These are phyloP conservation scores for Balanococcus diminutus DNA, from an alignment of 2,888 invertebrate species.

Conservation along the genomic window DNA sequence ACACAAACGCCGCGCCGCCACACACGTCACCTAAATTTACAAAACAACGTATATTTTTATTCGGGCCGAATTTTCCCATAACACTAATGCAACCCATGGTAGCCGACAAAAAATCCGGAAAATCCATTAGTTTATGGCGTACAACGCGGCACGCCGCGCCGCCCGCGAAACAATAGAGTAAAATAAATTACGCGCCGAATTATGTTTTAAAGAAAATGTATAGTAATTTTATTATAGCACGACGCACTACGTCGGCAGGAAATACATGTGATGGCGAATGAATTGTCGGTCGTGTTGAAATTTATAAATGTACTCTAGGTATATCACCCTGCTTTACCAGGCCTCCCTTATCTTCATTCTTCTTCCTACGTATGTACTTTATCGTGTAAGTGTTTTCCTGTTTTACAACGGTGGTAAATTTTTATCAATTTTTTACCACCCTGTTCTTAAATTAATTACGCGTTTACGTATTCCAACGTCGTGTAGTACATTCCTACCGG, in stretches of 20 bases:
- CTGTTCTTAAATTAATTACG: neutral
- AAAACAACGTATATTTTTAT: neutral
- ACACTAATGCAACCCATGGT: neutral
- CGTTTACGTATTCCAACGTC: neutral
- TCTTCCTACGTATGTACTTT: neutral
- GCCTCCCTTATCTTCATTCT: neutral
- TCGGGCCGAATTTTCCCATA: neutral
- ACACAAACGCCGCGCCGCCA: neutral
- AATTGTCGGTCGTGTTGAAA: neutral
- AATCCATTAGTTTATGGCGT: slow-evolving; percentile 11
- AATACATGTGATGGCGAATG: slow-evolving; percentile 11
- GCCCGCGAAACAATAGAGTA: neutral
- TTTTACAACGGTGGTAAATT: neutral
- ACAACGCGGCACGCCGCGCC: neutral
- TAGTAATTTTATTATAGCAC: neutral
- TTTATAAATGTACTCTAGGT: slow-evolving; percentile 11
- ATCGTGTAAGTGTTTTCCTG: slow-evolving; percentile 11
- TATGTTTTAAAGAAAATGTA: slow-evolving; percentile 11
- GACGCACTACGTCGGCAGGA: neutral
- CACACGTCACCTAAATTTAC: neutral
- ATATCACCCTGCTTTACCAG: neutral
- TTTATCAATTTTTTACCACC: neutral
- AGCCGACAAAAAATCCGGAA: neutral
- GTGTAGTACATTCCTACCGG: neutral
- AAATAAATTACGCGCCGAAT: slow-evolving; percentile 11